phyloP scores from a whole-genome alignment of 2,888 invertebrate genomes.

The Nemotelus nigrinus region DNA sequence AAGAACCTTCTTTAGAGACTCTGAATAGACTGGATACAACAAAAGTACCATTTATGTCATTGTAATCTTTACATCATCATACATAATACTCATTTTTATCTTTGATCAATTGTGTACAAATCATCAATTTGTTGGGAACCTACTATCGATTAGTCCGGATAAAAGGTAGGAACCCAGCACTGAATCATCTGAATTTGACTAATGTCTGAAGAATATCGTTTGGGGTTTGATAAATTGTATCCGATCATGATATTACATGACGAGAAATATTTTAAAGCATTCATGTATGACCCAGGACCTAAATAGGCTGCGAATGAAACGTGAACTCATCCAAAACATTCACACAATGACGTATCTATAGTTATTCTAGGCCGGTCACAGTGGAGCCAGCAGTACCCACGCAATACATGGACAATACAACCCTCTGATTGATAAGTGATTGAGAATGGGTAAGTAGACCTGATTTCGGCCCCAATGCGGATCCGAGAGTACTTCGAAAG shows the following conservation, averaged over 20 bases:
- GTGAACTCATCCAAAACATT: not conserved
- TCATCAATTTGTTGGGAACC: no score
- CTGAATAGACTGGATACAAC: no score
- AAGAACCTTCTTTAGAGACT: no score
- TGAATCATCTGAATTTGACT: constrained; percentile 27
- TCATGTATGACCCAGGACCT: not conserved
- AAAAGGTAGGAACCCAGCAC: not conserved
- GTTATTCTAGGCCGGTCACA: constrained; percentile 6
- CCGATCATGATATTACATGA: constrained; percentile 21
- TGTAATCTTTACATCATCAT: no score
- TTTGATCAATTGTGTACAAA: no score
- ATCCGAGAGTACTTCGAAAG: not conserved
- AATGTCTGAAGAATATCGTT: constrained; percentile 29
- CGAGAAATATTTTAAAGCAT: not conserved
- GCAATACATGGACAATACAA: constrained; percentile 27
- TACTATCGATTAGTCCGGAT: not conserved
- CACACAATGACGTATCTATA: constrained; percentile 4
- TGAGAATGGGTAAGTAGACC: constrained; percentile 9
- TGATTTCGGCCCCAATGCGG: not conserved
- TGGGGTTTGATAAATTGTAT: constrained; percentile 40
- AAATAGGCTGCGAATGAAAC: not conserved
- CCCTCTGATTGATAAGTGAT: constrained; percentile 31
- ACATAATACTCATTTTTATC: no score
- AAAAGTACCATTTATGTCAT: no score
- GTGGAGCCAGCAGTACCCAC: constrained; percentile 34